These are phyloP conservation scores for Aldabrachelys gigantea DNA, from an alignment of 2,113 vertebrate species.

Conservation along the genomic window DNA sequence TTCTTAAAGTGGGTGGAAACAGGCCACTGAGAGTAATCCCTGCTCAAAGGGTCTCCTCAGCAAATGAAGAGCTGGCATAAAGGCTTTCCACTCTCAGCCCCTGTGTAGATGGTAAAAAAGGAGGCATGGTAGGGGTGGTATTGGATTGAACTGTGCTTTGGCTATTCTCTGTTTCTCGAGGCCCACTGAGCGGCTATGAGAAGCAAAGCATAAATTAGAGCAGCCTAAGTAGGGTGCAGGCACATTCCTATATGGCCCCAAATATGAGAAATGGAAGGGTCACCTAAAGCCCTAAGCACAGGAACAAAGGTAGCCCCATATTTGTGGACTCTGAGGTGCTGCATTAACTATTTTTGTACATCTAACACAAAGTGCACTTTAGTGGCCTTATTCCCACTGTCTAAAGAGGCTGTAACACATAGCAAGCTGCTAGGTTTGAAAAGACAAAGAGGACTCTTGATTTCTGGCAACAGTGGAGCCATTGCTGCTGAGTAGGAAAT, in stretches of 20 bases:
- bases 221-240: background rate
- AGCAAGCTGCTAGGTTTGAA: rapidly evolving
- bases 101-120: background rate
- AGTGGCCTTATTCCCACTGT: background rate
- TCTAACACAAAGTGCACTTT: background rate
- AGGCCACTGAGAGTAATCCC: background rate
- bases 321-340: background rate
- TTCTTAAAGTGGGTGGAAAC: background rate
- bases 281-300: background rate
- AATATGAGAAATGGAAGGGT: background rate
- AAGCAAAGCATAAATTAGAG: background rate
- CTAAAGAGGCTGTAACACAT: background rate
- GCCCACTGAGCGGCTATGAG: background rate
- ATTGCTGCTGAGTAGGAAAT: background rate
- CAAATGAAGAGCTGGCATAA: background rate
- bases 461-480: background rate
- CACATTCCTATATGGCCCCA: background rate
- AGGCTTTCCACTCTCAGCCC: background rate
- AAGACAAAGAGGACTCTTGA: background rate
- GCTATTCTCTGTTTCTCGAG: background rate
- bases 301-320: rapidly evolving
- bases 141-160: background rate
- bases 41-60: background rate
- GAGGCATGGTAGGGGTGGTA: background rate
- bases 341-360: background rate